phyloP scores from a whole-genome alignment of 2,797 vertebrate species.

The Notolepis coatsorum region DNA sequence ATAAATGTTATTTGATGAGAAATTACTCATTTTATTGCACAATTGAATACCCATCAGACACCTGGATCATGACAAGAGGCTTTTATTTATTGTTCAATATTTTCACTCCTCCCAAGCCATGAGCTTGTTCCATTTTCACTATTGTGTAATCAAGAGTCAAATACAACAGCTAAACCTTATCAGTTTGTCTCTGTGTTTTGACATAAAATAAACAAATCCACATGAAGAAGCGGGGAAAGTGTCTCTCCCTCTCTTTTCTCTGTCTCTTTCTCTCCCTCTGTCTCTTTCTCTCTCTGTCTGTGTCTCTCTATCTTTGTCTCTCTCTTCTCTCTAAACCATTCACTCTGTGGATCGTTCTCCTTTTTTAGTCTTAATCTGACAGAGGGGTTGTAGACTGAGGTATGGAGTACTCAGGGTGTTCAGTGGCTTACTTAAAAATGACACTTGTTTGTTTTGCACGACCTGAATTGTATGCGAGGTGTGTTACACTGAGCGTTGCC shows the following conservation, averaged over 20 bases:
- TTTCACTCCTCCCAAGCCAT: background rate
- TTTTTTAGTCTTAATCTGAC: conserved; percentile 20
- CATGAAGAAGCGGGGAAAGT: conserved; percentile 24
- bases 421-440: conserved; percentile 49
- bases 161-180: background rate
- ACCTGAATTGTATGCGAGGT: conserved; percentile 37
- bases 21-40: conserved; percentile 17
- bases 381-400: conserved; percentile 13
- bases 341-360: conserved; percentile 1
- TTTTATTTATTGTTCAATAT: background rate
- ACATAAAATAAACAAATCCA: conserved; percentile 42
- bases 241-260: conserved; percentile 9
- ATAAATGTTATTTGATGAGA: conserved; percentile 16
- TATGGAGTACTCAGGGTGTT: conserved; percentile 44
- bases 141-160: conserved; percentile 25
- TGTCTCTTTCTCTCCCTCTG: background rate
- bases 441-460: conserved; percentile 61
- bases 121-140: conserved; percentile 14
- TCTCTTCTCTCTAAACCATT: background rate
- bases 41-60: conserved; percentile 7
- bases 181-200: conserved; percentile 26
- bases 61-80: background rate
- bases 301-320: conserved; percentile 2
- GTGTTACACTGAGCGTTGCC: conserved; percentile 26
- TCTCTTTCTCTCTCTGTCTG: background rate